Conservation (phyloP, 2,888 invertebrate genomes). For the Andrena flavipes region DNA sequence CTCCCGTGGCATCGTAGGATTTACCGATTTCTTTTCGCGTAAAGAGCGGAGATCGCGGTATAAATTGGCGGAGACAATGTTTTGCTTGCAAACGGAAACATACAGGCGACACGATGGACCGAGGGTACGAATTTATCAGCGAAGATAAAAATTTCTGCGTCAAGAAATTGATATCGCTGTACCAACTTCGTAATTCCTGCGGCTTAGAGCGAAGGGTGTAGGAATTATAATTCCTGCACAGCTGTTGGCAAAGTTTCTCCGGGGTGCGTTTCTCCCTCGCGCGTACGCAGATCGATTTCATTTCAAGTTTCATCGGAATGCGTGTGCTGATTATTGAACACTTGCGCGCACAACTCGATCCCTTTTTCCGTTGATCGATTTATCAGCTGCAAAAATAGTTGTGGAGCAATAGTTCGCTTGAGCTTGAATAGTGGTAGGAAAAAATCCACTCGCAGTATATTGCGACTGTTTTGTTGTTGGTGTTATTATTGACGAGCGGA, state of each 20-base stretch:
- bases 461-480: slow-evolving; percentile 1
- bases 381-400: slow-evolving; percentile 43
- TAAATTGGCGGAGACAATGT: neutral
- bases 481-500: neutral
- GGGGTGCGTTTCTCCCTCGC: too few species aligned
- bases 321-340: neutral
- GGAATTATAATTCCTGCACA: too few species aligned
- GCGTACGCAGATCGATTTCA: slow-evolving; percentile 22
- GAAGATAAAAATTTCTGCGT: slow-evolving; percentile 6
- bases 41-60: too few species aligned
- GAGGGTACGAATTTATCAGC: slow-evolving; percentile 21
- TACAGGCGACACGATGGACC: neutral
- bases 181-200: neutral
- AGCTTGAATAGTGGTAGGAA: slow-evolving; percentile 11
- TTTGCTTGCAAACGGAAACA: neutral
- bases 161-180: slow-evolving; percentile 13
- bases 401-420: slow-evolving; percentile 35
- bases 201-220: too few species aligned
- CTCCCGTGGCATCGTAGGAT: neutral
- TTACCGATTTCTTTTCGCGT: neutral
- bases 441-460: slow-evolving; percentile 25
- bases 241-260: too few species aligned
- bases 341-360: neutral
- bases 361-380: slow-evolving; percentile 6
- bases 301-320: slow-evolving; percentile 13